Evolutionary conservation across 2,888 invertebrate genomes (phyloP), one percentile per base, ranked within the genome.

Genomic region (Macaria notata): DNA sequence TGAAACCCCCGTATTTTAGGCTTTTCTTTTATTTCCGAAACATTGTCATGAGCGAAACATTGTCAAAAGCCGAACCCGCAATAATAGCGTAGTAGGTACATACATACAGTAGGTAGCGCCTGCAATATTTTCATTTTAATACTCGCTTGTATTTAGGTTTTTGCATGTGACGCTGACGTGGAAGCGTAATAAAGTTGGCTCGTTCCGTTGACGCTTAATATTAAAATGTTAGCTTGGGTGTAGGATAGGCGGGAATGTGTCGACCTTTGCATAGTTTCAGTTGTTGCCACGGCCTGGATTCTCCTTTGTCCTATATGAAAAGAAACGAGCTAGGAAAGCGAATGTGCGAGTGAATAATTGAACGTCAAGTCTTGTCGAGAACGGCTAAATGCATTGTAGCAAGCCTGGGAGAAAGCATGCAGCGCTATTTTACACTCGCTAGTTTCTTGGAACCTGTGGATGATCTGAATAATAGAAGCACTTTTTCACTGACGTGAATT

Each of bases 301-400:
- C 83, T 76, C 88, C 77, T 84, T 90, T 90, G 89, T 89, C 78
- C 84, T 71, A 70, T 69, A 81, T 87, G 85, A 88, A 89, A 88
- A 84, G 87, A 88, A 84, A 77, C 72, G 78, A 79, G 81, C 73
- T 78, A 77, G 84, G 79, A 79, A 81, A 81, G 83, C 79, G 84
- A 84, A 77, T 83, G 83, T 84, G 79, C 79, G 79, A 72, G 83
- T 88, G 83, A 90, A 90, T 90, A 89, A 90, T 89, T 89, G 84
- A 90, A 77, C 73, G 75, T 73, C 73, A 75, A 73, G 73, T 71
- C 79, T 78, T 75, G 76, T 71, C 70, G 79, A 77, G 78, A 81
- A 46, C 45, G 47, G 53, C 49, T 56, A 56, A 56, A 56, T 48
- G 52, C 52, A 57, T 55, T 49, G 51, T 33, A 57, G 50, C 49